Base-by-base conservation (phyloP, 2,888 invertebrate genomes). In the Pyrocoelia pectoralis region DNA sequence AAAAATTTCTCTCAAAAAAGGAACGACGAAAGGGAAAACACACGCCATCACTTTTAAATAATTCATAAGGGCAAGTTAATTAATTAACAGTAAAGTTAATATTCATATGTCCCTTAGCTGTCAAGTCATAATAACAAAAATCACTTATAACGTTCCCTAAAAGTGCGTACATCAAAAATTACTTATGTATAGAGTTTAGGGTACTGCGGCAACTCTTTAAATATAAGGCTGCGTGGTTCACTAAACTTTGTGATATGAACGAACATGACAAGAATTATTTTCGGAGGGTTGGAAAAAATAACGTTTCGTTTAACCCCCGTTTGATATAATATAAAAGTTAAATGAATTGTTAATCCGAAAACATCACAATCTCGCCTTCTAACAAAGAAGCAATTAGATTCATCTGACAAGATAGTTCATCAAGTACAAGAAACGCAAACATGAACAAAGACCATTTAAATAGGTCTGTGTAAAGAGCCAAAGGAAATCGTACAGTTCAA, bases 21-120 rank as follows among this genome's bases (percentile, higher is more conserved):
- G 33, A 4, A 33, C n/a, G n/a, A n/a, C n/a, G n/a, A n/a, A n/a
- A n/a, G n/a, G 9, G n/a, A 2, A 33, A 33, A n/a, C 9, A n/a
- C 33, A 68, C 69, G 70, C 69, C 68, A 66, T 68, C 66, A 12
- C 3, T 13, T 60, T 50, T 71, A 67, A 71, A 71, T 70, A 68
- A 70, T 71, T 71, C 29, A 71, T 67, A 54, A 13, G 40, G 3
- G 24, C 62, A 59, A 56, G 68, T 66, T 71, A 70, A 70, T 71
- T 66, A 68, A 67, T 51, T 65, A 51, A 49, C 61, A 66, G 67
- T 62, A 55, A 56, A 58, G 56, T 67, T 66, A 67, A 57, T 65
- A 69, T 71, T 68, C 68, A 68, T 66, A 50, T 56, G 48, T 53
- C 59, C 55, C 56, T 51, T 56, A 61, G 50, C 48, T 43, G 55